phyloP scores from a whole-genome alignment of 2,888 invertebrate species.

The Pseudococcus viburni region DNA sequence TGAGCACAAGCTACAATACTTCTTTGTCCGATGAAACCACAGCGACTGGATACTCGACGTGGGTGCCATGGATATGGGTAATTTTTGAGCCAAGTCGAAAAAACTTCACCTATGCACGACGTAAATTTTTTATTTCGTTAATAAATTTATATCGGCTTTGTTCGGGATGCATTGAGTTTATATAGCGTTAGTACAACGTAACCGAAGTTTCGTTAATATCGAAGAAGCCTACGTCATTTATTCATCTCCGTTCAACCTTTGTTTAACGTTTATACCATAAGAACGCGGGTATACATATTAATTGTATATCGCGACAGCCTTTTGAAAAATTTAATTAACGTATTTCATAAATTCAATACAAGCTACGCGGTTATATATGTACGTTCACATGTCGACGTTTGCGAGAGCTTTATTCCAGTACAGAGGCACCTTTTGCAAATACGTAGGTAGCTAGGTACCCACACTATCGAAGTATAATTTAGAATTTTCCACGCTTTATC shows the following conservation, averaged over 20 bases:
- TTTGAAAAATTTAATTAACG: slow-evolving; percentile 32
- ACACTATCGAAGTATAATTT: neutral
- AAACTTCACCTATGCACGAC: neutral
- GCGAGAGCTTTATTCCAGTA: neutral
- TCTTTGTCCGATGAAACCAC: neutral
- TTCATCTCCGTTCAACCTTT: neutral
- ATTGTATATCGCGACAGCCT: neutral
- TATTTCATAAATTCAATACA: neutral
- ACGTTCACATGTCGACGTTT: neutral
- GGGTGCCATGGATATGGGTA: neutral
- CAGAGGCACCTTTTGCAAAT: neutral
- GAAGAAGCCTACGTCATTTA: neutral
- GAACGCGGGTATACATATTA: neutral
- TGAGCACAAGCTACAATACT: neutral
- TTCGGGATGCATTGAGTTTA: neutral
- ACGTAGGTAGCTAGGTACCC: neutral
- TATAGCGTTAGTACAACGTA: no score
- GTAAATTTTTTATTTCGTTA: neutral
- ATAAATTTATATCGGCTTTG: neutral
- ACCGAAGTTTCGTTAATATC: no score
- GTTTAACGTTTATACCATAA: neutral
- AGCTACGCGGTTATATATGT: neutral
- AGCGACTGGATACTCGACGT: neutral
- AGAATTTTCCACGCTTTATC: slow-evolving; percentile 9
- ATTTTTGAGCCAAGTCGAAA: neutral